Evolutionary conservation across 92 coral and sea anemone species (phyloP).

Genomic region (Plumapathes pennacea): DNA sequence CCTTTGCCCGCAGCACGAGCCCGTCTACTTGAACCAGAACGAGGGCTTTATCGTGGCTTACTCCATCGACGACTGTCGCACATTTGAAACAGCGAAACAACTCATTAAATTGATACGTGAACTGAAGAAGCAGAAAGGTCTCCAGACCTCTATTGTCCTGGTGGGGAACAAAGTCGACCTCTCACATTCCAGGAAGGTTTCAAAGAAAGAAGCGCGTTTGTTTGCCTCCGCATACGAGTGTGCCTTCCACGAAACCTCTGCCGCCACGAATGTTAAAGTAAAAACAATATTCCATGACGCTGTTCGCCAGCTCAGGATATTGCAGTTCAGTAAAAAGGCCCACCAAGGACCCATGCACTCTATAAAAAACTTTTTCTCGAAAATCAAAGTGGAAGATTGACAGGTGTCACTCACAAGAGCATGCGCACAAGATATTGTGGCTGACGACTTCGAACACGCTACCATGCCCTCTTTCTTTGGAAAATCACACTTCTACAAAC

Average conservation of each 20-base stretch:
- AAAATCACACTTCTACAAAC: no score
- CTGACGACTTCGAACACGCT: no score
- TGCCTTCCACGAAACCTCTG: constrained; percentile 73
- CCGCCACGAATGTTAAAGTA: constrained; percentile 71
- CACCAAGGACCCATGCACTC: constrained; percentile 74
- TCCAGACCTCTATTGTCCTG: constrained; percentile 63
- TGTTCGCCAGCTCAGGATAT: constrained; percentile 67
- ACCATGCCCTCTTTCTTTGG: no score
- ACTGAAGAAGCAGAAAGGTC: constrained; percentile 74
- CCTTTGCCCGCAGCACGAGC: constrained; percentile 61
- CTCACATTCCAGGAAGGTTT: constrained; percentile 67
- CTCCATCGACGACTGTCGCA: constrained; percentile 72
- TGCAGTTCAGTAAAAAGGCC: constrained; percentile 57
- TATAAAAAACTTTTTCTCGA: constrained; percentile 62
- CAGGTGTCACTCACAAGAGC: no score
- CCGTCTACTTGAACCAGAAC: constrained; percentile 79
- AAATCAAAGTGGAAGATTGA: no score
- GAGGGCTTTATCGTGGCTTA: constrained; percentile 86
- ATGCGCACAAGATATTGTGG: no score
- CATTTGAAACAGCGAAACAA: constrained; percentile 83
- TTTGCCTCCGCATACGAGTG: constrained; percentile 83
- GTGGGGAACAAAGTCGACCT: constrained; percentile 85
- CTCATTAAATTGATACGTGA: constrained; percentile 80
- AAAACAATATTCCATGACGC: constrained; percentile 72
- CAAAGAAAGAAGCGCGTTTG: constrained; percentile 62